Conservation (phyloP, 2,797 vertebrate genomes). For the Enteromius radiatus region DNA sequence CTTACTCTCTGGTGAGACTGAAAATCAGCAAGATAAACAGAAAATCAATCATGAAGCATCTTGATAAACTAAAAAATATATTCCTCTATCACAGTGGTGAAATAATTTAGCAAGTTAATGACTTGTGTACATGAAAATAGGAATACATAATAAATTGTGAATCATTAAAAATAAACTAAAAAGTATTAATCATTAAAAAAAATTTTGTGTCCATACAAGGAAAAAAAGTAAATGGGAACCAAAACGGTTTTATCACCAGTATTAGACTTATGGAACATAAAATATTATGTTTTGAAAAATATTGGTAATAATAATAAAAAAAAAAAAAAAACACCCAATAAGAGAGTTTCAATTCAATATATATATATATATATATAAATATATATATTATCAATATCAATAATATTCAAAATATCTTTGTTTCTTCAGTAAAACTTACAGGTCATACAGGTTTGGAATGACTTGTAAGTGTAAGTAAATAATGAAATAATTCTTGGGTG, state of each 20-base stretch:
- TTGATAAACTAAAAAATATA: not conserved
- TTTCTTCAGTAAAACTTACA: not conserved
- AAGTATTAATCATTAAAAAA: no score
- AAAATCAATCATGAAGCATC: not conserved
- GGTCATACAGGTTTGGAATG: not conserved
- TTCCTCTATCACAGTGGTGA: not conserved
- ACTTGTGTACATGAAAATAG: not conserved
- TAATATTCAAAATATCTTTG: not conserved
- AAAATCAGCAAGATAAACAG: constrained; percentile 27
- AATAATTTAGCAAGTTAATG: not conserved
- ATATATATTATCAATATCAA: not conserved
- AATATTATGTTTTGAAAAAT: no score
- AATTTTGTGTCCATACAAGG: not conserved
- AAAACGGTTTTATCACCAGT: not conserved
- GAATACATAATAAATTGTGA: not conserved
- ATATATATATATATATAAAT: no score
- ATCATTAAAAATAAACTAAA: no score
- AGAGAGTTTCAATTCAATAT: no score
- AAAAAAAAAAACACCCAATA: no score
- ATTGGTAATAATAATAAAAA: no score
- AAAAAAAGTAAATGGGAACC: not conserved
- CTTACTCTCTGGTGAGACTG: constrained; percentile 95
- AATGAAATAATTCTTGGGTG: not conserved
- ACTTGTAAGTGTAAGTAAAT: not conserved
- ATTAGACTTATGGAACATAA: not conserved